A percentile compares a stretch with the other conserved stretches of the same genome.
Evolutionary conservation across 2,888 invertebrate species (phyloP).

Genomic region (Ectemnius continuus): DNA sequence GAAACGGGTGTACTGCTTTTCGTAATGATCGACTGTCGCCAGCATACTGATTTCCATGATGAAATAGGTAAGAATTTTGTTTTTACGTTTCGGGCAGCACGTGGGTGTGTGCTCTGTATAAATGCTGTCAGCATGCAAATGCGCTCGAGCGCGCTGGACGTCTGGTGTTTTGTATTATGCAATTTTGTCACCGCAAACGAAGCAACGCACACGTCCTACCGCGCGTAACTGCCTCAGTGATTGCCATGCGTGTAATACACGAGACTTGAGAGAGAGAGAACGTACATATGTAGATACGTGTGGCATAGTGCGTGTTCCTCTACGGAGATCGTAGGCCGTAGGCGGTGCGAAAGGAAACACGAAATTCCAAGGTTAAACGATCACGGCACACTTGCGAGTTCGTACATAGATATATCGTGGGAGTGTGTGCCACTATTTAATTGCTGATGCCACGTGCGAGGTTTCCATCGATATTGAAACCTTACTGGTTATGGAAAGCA

Average conservation of each 20-base stretch:
- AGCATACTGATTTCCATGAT: constrained; percentile 17
- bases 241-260: neutral
- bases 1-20: constrained; percentile 12
- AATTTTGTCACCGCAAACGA: constrained; percentile 24
- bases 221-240: constrained; percentile 11
- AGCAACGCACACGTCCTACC: constrained; percentile 19
- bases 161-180: constrained; percentile 32
- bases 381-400: too few species aligned
- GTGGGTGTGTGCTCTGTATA: constrained; percentile 32
- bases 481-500: too few species aligned
- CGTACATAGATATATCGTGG: too few species aligned
- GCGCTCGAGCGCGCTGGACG: constrained; percentile 2
- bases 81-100: constrained; percentile 26
- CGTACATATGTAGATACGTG: constrained; percentile 22
- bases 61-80: constrained; percentile 31
- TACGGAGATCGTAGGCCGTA: constrained; percentile 21
- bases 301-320: constrained; percentile 12
- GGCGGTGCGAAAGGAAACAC: constrained; percentile 33
- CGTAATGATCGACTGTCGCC: constrained; percentile 23
- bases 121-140: constrained; percentile 5
- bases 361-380: constrained; percentile 43
- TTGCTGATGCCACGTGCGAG: too few species aligned
- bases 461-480: too few species aligned
- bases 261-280: too few species aligned
- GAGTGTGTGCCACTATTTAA: too few species aligned